Evolutionary conservation across 2,888 invertebrate genomes (phyloP), one percentile per base, ranked within the genome.

Genomic region (Steromphala cineraria): DNA sequence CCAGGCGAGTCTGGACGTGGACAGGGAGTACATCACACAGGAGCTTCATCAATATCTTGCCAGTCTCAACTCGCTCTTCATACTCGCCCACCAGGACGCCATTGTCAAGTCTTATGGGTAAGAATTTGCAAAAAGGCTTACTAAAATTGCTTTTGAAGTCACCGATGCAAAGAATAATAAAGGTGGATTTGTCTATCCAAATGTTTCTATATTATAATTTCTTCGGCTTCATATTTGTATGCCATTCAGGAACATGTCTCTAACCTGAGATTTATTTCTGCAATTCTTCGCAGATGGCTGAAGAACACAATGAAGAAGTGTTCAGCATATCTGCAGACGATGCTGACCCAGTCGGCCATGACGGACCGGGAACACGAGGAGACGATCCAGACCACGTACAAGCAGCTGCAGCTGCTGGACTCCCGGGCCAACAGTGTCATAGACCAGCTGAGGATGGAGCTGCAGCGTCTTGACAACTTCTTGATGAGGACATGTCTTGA

Each of bases 61-160:
- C 10, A 87, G 85, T 15, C 56, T 91, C 5, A 86, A 87, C 36
- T 81, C 85, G n/a, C 80, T 91, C 2, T 86, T 89, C 36, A 77
- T 81, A 0, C 81, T 81, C 28, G 87, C 89, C 0, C 83, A 87
- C 24, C 86, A 89, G 5, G 86, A 85, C 40, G 81, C 86, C 13
- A 85, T 90, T 24, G 81, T 87, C 55, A 83, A 87, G 4, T 87
- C 88, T 3, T 91, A 91, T 84, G 87, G 87, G 92, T 92, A 80
- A 80, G 90, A 28, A 31, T 36, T n/a, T 7, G 19, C 17, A 28
- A 40, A 1, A 40, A 4, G 13, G 1, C 5, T 46, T 4, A 36
- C 4, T 7, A 36, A 36, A 36, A 36, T 36, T 36, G 36, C 36
- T 7, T 36, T 36, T 36, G 36, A 36, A 7, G 36, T 36, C 36